A percentile compares a stretch with the other conserved stretches of the same genome.
Evolutionary conservation across 1,140 invertebrate species (phyloP).

Genomic region (fruit fly (Drosophila melanogaster)): DNA sequence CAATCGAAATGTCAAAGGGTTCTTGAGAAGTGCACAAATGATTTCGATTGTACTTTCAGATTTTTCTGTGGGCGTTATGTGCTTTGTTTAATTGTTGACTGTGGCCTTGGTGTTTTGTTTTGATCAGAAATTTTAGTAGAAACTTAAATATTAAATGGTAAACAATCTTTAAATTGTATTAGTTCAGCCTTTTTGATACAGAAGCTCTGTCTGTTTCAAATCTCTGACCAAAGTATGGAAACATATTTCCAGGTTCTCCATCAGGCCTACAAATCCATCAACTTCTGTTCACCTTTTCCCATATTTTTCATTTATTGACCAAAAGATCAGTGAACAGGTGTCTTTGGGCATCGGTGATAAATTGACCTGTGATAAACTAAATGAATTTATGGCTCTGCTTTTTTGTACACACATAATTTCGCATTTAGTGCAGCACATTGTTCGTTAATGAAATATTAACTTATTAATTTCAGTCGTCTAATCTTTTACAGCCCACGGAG

Average conservation of each 20-base stretch:
- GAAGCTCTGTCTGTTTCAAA: background rate
- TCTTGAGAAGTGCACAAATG: constrained; percentile 1
- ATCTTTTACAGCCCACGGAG: constrained; percentile 59
- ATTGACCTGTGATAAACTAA: constrained; percentile 44
- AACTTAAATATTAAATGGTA: background rate
- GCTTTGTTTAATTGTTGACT: constrained; percentile 5
- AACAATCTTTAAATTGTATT: background rate
- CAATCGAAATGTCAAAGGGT: constrained; percentile 56
- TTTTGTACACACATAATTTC: constrained; percentile 18
- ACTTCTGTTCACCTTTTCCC: constrained; percentile 23
- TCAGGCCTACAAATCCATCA: constrained; percentile 23
- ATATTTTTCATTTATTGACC: constrained; percentile 14
- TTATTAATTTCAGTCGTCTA: constrained; percentile 39
- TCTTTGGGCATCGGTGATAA: constrained; percentile 51
- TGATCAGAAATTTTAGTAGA: no score
- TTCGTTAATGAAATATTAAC: constrained; percentile 44
- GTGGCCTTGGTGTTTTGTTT: background rate
- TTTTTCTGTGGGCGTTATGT: constrained; percentile 1
- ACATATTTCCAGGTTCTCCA: constrained; percentile 3
- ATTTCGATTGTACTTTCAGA: background rate
- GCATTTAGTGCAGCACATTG: constrained; percentile 49
- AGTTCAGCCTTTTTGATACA: background rate
- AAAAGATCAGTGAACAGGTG: constrained; percentile 14
- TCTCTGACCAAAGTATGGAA: background rate
- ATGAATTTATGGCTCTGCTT: constrained; percentile 53